Conservation (phyloP, 2,113 vertebrate genomes). For the Bubo bubo region DNA sequence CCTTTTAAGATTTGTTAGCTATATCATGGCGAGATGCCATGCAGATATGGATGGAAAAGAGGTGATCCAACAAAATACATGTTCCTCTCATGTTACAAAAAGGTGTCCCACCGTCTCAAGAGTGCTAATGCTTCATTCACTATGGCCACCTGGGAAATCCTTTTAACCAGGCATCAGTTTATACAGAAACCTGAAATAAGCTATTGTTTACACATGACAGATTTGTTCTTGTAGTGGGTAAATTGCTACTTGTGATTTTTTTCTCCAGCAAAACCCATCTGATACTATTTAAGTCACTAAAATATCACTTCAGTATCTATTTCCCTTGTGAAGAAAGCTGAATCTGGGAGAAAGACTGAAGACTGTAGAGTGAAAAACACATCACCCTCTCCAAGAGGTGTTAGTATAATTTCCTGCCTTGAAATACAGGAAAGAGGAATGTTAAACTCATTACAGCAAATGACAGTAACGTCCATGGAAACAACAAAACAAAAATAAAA, state of each 20-base stretch:
- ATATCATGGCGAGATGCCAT: background rate
- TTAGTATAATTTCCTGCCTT: background rate
- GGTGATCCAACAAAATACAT: background rate
- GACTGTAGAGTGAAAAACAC: background rate
- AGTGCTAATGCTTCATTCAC: background rate
- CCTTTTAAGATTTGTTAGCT: background rate
- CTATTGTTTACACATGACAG: background rate
- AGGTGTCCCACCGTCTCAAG: background rate
- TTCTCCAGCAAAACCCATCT: background rate
- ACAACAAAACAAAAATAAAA: background rate
- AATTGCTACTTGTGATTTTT: background rate
- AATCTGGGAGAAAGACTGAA: background rate
- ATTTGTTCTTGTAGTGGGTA: background rate
- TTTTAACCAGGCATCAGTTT: background rate
- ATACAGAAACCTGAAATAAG: slow-evolving; percentile 9
- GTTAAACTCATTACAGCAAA: background rate
- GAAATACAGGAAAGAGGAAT: background rate
- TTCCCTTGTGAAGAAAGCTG: background rate
- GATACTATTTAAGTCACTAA: slow-evolving; percentile 21
- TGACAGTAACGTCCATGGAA: background rate
- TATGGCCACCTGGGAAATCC: background rate
- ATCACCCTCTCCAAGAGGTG: background rate
- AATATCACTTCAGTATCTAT: background rate
- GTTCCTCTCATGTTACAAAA: background rate
- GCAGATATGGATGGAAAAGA: background rate